These are phyloP conservation scores for Sarcophilus harrisii DNA, from an alignment of 2,797 vertebrate genomes.

Conservation along the genomic window DNA sequence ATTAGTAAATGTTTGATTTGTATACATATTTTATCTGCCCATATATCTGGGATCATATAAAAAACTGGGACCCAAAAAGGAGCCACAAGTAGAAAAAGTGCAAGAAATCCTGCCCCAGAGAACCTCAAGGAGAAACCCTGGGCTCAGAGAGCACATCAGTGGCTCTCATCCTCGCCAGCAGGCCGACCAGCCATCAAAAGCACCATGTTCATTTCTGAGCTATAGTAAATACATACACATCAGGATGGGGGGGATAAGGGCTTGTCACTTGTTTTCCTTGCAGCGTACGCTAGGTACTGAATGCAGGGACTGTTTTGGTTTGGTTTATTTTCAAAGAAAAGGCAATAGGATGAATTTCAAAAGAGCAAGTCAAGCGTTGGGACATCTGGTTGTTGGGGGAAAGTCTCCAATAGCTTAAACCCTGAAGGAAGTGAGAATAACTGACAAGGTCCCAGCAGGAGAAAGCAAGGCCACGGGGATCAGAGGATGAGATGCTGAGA, in stretches of 20 bases:
- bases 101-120: background rate
- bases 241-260: background rate
- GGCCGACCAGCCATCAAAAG: background rate
- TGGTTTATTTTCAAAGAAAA: background rate
- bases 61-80: too few species aligned
- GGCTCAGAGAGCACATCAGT: accelerated
- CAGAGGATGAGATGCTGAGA: background rate
- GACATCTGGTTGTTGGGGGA: background rate
- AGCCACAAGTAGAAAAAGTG: too few species aligned
- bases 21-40: too few species aligned
- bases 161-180: background rate
- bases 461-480: background rate
- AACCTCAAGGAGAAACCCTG: background rate
- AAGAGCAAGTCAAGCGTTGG: background rate
- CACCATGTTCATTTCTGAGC: background rate
- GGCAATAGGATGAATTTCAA: background rate
- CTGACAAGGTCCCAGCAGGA: background rate
- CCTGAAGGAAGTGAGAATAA: background rate
- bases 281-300: background rate
- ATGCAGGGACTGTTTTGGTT: background rate
- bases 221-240: background rate
- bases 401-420: background rate
- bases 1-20: too few species aligned
- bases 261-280: background rate
- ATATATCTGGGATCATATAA: too few species aligned